phyloP scores from a whole-genome alignment of 2,888 invertebrate species.

The Brachyptera putata region DNA sequence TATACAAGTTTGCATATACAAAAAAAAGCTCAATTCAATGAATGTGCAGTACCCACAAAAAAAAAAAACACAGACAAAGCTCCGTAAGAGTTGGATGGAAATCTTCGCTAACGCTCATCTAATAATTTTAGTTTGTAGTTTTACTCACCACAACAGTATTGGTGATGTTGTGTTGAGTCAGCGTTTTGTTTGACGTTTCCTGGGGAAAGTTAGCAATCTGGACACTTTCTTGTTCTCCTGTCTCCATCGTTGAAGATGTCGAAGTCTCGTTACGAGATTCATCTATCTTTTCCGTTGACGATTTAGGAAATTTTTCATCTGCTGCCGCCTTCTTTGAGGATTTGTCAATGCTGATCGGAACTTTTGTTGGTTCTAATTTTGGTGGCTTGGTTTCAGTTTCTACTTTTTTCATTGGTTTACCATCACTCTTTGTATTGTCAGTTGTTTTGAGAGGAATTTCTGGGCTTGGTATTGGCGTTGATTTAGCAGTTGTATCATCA shows the following conservation, averaged over 20 bases:
- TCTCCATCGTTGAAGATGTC: background rate
- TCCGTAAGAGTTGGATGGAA: too few relatives aligned
- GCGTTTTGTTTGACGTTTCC: constrained; percentile 10
- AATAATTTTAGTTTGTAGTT: too few relatives aligned
- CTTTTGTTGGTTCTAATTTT: background rate
- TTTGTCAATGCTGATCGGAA: background rate
- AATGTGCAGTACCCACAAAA: too few relatives aligned
- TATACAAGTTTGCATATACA: too few relatives aligned
- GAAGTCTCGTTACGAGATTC: background rate
- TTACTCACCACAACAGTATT: background rate
- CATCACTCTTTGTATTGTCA: background rate
- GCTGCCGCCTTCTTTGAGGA: background rate
- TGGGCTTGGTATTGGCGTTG: background rate
- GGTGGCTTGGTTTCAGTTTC: constrained; percentile 3
- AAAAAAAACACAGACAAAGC: too few relatives aligned
- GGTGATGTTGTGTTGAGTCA: constrained; percentile 8
- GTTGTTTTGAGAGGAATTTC: background rate
- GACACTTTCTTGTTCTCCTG: background rate
- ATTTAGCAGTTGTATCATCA: background rate
- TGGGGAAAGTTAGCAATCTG: constrained; percentile 5
- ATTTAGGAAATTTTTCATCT: background rate
- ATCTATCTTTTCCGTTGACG: background rate
- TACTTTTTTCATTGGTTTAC: constrained; percentile 1
- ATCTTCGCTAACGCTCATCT: too few relatives aligned
- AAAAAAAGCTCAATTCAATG: too few relatives aligned